Percentiles rank a stretch among this genome's conserved stretches.
Evolutionary conservation across 2,113 vertebrate species (phyloP).

Genomic region (Lampris megalopsis): DNA sequence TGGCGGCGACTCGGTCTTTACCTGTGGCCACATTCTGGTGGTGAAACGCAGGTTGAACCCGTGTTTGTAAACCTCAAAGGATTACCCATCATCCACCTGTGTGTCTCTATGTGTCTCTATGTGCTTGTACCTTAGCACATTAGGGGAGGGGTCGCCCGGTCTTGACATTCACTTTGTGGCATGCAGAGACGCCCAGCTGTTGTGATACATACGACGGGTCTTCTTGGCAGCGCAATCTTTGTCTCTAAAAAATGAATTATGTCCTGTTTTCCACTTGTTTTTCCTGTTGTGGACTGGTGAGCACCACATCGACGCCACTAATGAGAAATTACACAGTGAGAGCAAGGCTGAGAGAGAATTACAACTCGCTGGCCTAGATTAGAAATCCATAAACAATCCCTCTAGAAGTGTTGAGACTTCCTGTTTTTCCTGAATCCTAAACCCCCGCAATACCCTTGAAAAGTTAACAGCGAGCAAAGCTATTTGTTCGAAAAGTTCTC

Average conservation of each 20-base stretch:
- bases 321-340: conserved; percentile 68
- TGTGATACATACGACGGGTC: conserved; percentile 38
- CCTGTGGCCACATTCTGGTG: too few species aligned
- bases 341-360: conserved; percentile 54
- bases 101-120: neutral
- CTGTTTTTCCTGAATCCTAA: conserved; percentile 48
- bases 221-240: conserved; percentile 19
- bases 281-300: conserved; percentile 40
- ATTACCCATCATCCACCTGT: neutral
- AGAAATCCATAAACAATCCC: conserved; percentile 70
- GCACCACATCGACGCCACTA: conserved; percentile 45
- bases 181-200: conserved; percentile 21
- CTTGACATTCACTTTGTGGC: conserved; percentile 31
- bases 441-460: conserved; percentile 68
- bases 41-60: too few species aligned
- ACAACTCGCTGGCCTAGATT: conserved; percentile 57
- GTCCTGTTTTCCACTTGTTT: conserved; percentile 8
- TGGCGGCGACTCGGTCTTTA: too few species aligned
- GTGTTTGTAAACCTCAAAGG: conserved; percentile 5
- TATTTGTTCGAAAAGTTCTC: conserved; percentile 75
- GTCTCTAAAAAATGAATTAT: conserved; percentile 29
- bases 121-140: neutral
- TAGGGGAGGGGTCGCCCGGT: conserved; percentile 8
- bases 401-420: conserved; percentile 58
- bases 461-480: conserved; percentile 62